Percentiles rank a stretch among this genome's conserved stretches.
phyloP scores from a whole-genome alignment of 1,140 invertebrate genomes.

The Apis cerana region DNA sequence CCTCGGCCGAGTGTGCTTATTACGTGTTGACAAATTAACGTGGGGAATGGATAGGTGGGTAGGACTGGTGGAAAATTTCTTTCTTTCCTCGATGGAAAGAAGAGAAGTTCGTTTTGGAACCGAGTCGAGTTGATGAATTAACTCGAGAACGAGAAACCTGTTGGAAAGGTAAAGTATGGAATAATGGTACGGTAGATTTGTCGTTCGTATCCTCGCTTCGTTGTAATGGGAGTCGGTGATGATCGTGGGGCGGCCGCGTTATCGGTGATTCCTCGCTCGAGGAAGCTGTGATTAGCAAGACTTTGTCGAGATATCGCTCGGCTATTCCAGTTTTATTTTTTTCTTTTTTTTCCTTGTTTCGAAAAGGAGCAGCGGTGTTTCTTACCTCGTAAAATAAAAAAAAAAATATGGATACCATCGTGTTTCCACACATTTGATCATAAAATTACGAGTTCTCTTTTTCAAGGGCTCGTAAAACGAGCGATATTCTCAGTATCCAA shows the following conservation, averaged over 20 bases:
- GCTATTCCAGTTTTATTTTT: neutral
- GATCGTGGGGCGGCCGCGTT: conserved; percentile 1
- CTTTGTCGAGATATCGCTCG: conserved; percentile 1
- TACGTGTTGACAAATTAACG: conserved; percentile 25
- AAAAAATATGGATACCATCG: too few relatives aligned
- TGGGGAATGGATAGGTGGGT: neutral
- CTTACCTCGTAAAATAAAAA: too few relatives aligned
- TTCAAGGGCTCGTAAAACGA: too few relatives aligned
- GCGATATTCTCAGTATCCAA: too few relatives aligned
- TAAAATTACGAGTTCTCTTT: too few relatives aligned
- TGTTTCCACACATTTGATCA: too few relatives aligned
- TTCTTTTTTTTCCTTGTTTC: neutral
- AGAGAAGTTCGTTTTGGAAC: conserved; percentile 18
- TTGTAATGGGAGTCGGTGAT: conserved; percentile 12
- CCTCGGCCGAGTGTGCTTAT: neutral
- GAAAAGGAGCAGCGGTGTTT: too few relatives aligned
- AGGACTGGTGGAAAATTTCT: conserved; percentile 14
- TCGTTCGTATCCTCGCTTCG: neutral
- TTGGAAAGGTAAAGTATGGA: neutral
- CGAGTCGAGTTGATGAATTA: conserved; percentile 20
- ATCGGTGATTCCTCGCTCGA: conserved; percentile 5
- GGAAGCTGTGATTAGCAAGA: conserved; percentile 17
- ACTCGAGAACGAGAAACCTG: conserved; percentile 13
- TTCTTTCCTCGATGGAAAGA: neutral
- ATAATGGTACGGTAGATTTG: neutral